These are phyloP conservation scores for Phaethornis superciliosus DNA, from an alignment of 2,113 vertebrate genomes.

Conservation along the genomic window DNA sequence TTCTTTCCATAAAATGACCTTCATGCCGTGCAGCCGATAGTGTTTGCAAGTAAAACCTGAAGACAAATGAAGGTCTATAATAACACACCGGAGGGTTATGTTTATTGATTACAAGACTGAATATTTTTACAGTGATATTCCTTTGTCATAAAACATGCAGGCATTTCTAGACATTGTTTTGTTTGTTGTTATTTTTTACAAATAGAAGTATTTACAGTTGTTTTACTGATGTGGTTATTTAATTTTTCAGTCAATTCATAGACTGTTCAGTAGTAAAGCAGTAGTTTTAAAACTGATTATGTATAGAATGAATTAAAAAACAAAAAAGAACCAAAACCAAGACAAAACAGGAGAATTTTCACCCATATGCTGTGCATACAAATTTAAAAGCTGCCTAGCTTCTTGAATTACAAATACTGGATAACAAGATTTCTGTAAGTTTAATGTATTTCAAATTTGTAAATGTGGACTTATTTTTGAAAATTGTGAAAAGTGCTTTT, in stretches of 20 bases:
- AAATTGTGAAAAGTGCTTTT: background rate
- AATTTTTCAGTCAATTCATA: conserved; percentile 59
- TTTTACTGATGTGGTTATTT: conserved; percentile 56
- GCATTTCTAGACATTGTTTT: background rate
- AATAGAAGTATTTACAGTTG: conserved; percentile 40
- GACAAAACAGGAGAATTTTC: background rate
- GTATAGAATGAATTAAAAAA: conserved; percentile 45
- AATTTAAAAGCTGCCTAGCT: conserved; percentile 51
- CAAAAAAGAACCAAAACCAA: background rate
- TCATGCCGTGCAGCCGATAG: conserved; percentile 14
- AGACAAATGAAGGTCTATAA: conserved; percentile 56
- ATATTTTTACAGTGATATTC: conserved; percentile 11
- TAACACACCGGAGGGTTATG: conserved; percentile 43
- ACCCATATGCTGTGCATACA: conserved; percentile 49
- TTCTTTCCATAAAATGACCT: conserved; percentile 55
- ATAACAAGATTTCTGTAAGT: conserved; percentile 56
- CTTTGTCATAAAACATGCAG: conserved; percentile 20
- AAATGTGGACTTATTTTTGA: conserved; percentile 9
- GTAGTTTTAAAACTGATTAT: conserved; percentile 36
- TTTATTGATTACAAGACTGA: conserved; percentile 46
- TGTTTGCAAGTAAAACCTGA: conserved; percentile 39
- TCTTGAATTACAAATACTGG: conserved; percentile 50
- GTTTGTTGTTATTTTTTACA: background rate
- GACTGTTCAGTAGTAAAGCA: conserved; percentile 4
- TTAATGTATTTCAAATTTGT: conserved; percentile 48